Percentiles rank a stretch among this genome's conserved stretches.
phyloP scores from a whole-genome alignment of 2,113 vertebrate species.

The Tachuris rubrigastra region DNA sequence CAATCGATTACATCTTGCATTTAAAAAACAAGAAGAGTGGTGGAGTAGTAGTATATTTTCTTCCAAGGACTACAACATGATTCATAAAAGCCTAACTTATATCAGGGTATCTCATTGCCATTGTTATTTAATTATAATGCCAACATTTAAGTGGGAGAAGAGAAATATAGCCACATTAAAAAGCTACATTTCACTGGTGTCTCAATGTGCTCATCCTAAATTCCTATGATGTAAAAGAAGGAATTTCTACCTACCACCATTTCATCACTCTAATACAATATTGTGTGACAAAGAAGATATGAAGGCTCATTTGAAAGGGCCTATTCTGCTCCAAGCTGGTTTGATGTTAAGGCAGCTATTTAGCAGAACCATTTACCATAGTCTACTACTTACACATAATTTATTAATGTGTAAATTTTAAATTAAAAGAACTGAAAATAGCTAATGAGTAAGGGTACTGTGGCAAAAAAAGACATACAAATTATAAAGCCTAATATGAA shows the following conservation, averaged over 20 bases:
- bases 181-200: background rate
- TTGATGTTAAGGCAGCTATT: background rate
- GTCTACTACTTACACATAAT: conserved; percentile 15
- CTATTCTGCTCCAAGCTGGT: background rate
- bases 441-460: conserved; percentile 9
- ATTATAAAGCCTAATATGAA: conserved; percentile 1
- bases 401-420: conserved; percentile 59
- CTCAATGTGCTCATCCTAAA: background rate
- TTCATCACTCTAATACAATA: background rate
- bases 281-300: background rate
- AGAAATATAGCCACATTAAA: background rate
- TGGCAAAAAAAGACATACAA: conserved; percentile 11
- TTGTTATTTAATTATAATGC: background rate
- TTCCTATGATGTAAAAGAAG: background rate
- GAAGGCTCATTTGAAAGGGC: background rate
- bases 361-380: background rate
- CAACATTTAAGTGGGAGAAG: background rate
- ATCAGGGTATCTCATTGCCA: background rate
- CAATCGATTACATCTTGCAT: background rate
- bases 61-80: background rate
- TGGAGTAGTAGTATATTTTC: background rate
- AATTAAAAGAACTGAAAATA: conserved; percentile 33
- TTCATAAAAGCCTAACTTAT: background rate
- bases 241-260: background rate
- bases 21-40: background rate